Conservation (phyloP, 2,113 vertebrate species). For the Macrotus californicus region DNA sequence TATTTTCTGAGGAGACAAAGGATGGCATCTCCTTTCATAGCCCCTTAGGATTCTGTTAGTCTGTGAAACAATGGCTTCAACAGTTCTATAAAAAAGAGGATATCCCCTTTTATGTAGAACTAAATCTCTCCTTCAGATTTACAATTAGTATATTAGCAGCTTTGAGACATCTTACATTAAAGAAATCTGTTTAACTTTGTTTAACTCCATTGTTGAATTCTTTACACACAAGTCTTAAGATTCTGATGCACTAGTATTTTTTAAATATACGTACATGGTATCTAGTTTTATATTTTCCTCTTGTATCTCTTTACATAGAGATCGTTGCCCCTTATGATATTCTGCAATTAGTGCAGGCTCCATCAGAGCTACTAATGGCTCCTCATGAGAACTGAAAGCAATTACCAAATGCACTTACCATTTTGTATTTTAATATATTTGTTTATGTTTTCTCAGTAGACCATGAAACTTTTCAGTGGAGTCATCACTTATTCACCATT, state of each 20-base stretch:
- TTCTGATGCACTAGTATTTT: background rate
- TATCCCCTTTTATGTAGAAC: background rate
- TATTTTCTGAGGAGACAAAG: background rate
- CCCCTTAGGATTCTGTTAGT: background rate
- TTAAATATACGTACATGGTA: background rate
- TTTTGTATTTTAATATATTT: slow-evolving; percentile 4
- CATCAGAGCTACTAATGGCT: background rate
- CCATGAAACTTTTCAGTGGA: background rate
- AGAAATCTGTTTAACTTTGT: background rate
- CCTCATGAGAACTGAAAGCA: background rate
- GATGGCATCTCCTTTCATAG: background rate
- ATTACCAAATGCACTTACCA: background rate
- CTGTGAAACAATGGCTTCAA: background rate
- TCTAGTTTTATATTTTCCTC: background rate
- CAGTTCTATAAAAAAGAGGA: background rate
- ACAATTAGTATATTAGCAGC: background rate
- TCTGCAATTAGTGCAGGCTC: background rate
- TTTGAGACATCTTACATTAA: background rate
- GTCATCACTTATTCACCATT: background rate
- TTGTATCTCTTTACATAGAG: background rate
- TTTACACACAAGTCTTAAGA: background rate
- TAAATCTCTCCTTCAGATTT: background rate
- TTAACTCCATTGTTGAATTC: background rate
- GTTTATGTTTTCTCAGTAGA: background rate
- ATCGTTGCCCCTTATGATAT: background rate